Conservation (phyloP, 1,140 invertebrate genomes). For the Drosophila pruinosa region DNA sequence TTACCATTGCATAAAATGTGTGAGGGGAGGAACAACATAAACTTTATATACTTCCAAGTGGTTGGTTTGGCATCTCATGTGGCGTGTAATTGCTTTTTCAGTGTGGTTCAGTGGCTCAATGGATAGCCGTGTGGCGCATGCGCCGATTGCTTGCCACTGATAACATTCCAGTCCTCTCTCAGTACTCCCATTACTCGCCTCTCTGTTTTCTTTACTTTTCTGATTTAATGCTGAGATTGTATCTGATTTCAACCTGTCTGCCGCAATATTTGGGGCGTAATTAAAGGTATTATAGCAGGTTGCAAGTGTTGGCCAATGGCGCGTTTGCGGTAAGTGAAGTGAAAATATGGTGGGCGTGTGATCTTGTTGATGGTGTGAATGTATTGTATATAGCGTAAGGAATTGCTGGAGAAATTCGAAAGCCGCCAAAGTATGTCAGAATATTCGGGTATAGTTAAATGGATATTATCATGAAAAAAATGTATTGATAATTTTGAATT, state of each 20-base stretch:
- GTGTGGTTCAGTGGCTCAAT: slow-evolving; percentile 2
- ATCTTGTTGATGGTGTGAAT: slow-evolving; percentile 19
- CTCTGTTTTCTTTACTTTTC: slow-evolving; percentile 64
- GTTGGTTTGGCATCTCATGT: slow-evolving; percentile 24
- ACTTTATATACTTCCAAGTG: slow-evolving; percentile 22
- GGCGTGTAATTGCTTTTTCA: slow-evolving; percentile 64
- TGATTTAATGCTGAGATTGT: slow-evolving; percentile 62
- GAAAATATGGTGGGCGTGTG: slow-evolving; percentile 36
- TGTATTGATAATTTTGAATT: no score
- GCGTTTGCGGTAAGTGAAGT: slow-evolving; percentile 13
- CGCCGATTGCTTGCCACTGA: slow-evolving; percentile 50
- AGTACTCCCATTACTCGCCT: slow-evolving; percentile 7
- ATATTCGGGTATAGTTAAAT: not conserved
- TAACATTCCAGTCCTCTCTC: slow-evolving; percentile 61
- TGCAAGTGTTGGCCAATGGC: slow-evolving; percentile 27
- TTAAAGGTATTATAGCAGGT: slow-evolving; percentile 68
- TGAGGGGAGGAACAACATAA: slow-evolving; percentile 1
- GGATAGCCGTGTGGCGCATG: slow-evolving; percentile 37
- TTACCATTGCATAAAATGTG: slow-evolving; percentile 2
- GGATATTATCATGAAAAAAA: not conserved
- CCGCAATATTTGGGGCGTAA: slow-evolving; percentile 69
- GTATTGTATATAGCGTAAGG: not conserved
- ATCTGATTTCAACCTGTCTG: slow-evolving; percentile 44
- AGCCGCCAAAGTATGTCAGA: not conserved
- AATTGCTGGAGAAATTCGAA: not conserved